Percentiles rank a stretch among this genome's conserved stretches.
Evolutionary conservation across 2,113 vertebrate species (phyloP).

Genomic region (Nothobranchius furzeri): DNA sequence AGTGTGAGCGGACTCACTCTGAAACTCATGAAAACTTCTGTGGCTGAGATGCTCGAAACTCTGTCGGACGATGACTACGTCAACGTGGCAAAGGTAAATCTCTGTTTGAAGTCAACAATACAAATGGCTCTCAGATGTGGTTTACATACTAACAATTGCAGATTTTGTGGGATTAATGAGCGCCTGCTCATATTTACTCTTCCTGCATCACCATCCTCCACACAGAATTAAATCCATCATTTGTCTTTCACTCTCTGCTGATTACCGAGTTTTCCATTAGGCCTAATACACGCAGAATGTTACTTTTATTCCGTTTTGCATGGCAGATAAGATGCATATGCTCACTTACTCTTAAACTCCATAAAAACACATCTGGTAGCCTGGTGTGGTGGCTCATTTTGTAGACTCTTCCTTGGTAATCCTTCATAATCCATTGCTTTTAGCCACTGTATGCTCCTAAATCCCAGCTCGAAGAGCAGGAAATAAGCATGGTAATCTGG

Average conservation of each 20-base stretch:
- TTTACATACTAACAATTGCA: conserved; percentile 29
- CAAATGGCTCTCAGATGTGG: conserved; percentile 16
- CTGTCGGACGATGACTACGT: conserved; percentile 95
- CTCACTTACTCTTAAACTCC: conserved; percentile 16
- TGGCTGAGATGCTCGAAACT: conserved; percentile 92
- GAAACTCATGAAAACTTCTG: conserved; percentile 95
- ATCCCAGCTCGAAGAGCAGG: conserved; percentile 66
- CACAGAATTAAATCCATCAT: conserved; percentile 33
- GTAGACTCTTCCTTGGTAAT: conserved; percentile 70
- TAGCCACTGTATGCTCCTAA: conserved; percentile 74
- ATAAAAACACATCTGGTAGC: conserved; percentile 24
- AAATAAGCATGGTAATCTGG: conserved; percentile 73
- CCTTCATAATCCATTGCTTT: conserved; percentile 76
- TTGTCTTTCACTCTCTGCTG: conserved; percentile 33
- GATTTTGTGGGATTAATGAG: conserved; percentile 30
- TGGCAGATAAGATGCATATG: conserved; percentile 41
- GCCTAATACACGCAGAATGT: conserved; percentile 43
- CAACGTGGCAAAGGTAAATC: conserved; percentile 82
- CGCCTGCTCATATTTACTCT: conserved; percentile 41
- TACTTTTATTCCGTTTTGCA: conserved; percentile 45
- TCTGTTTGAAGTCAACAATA: conserved; percentile 7
- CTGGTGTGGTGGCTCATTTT: conserved; percentile 61
- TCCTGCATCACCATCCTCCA: conserved; percentile 20
- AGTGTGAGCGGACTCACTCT: conserved; percentile 90
- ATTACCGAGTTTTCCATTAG: conserved; percentile 51